Percentiles rank a stretch among this genome's conserved stretches.
Conservation (phyloP, 1,140 invertebrate species). For the Pseudomyrmex pallidus region DNA sequence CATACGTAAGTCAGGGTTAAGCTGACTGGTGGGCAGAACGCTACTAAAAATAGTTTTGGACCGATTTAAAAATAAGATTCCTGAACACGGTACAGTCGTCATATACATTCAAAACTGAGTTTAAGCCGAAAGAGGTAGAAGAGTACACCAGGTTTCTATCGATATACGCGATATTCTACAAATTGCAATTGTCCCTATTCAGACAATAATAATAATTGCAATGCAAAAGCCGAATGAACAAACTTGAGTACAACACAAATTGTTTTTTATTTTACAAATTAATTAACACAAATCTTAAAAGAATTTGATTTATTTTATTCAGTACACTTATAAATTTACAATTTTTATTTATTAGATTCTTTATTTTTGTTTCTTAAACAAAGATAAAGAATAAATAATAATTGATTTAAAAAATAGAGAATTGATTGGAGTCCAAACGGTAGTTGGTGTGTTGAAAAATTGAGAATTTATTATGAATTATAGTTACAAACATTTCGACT, state of each 20-base stretch:
- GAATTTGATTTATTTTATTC: background rate
- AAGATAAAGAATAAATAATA: too few relatives aligned
- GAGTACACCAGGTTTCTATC: constrained; percentile 52
- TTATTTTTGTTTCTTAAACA: too few relatives aligned
- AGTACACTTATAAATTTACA: too few relatives aligned
- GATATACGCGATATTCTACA: constrained; percentile 55
- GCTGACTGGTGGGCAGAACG: constrained; percentile 68
- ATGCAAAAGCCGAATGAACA: constrained; percentile 57
- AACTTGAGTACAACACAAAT: constrained; percentile 15
- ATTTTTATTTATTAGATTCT: too few relatives aligned
- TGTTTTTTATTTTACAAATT: background rate
- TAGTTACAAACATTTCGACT: too few relatives aligned
- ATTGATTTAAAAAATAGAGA: too few relatives aligned
- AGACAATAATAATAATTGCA: constrained; percentile 45
- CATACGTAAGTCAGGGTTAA: constrained; percentile 81
- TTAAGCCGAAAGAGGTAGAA: constrained; percentile 48
- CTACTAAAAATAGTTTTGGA: constrained; percentile 79
- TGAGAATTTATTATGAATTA: too few relatives aligned
- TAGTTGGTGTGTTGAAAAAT: too few relatives aligned
- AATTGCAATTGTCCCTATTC: constrained; percentile 56
- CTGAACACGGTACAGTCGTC: constrained; percentile 54
- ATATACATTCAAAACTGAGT: constrained; percentile 30
- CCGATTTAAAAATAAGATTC: constrained; percentile 79
- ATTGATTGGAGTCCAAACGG: too few relatives aligned
- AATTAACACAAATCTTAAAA: background rate